Evolutionary conservation across 2,888 invertebrate species (phyloP), one percentile per base, ranked within the genome.

Genomic region (Labia minor): DNA sequence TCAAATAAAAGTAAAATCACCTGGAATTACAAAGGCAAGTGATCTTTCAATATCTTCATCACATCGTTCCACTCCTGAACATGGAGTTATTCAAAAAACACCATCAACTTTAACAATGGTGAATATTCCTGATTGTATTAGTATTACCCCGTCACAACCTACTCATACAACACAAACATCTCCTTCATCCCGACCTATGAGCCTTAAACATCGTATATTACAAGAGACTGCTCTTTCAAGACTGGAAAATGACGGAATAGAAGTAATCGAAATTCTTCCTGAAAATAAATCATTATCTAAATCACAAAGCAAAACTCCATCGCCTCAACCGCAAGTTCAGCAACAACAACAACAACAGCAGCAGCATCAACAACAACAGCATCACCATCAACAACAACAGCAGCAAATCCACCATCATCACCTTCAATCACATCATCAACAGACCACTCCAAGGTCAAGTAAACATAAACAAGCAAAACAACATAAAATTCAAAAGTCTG

Each of bases 121-220:
- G 19, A 70, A 70, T 64, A 68, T 70, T 64, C 70, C 70, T 10
- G 70, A 68, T 33, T 70, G 68, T 61, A 70, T 70, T 14, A 70
- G 70, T 65, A 67, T 70, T 19, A 66, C 68, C 0, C 68, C 70
- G 19, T 26, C 69, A 10, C n/a, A 61, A 21, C 20, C 66, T 49
- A n/a, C 67, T 26, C 18, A 19, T 18, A 66, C 19, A 16, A 20
- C 66, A 21, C 37, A 26, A 19, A 61, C 19, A 19, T 64, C 68
- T 8, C 61, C 62, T 11, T 21, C 66, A 61, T 21, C 20, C 10
- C 49, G 18, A 37, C 64, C 14, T 8, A 61, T 68, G 63, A 68
- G 62, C 21, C 65, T 75, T 18, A 76, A 76, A 67, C 75, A 76
- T 19, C 71, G 75, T 64, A 70, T 74, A 66, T 67, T 74, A 2